phyloP scores from a whole-genome alignment of 1,140 invertebrate genomes.

The Anoplolepis gracilipes region DNA sequence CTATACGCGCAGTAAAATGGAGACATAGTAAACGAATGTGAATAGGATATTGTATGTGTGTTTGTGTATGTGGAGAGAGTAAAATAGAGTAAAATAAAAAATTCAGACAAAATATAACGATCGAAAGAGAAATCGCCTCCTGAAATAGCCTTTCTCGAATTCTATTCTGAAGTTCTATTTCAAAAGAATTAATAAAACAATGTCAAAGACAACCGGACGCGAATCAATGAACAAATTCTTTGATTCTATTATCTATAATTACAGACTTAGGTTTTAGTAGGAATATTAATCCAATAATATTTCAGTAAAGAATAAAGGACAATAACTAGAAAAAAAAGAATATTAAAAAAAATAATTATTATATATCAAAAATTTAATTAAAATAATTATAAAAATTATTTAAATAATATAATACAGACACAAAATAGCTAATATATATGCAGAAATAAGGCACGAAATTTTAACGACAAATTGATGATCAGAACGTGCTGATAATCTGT shows the following conservation, averaged over 20 bases:
- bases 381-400: neutral
- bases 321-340: neutral
- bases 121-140: neutral
- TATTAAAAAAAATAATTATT: neutral
- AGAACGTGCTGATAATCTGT: neutral
- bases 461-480: neutral
- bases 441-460: neutral
- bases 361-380: neutral
- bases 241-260: neutral
- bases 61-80: neutral
- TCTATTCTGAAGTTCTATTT: neutral
- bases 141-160: neutral
- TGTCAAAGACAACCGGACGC: neutral
- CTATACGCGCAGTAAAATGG: conserved; percentile 15
- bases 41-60: neutral
- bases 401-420: too few relatives aligned
- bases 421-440: neutral
- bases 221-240: neutral
- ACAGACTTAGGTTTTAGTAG: neutral
- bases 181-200: neutral
- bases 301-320: neutral
- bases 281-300: conserved; percentile 16
- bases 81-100: conserved; percentile 24
- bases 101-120: neutral
- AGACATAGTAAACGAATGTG: neutral